Evolutionary conservation across 2,888 invertebrate genomes (phyloP), one percentile per base, ranked within the genome.

Genomic region (Nemurella pictetii): DNA sequence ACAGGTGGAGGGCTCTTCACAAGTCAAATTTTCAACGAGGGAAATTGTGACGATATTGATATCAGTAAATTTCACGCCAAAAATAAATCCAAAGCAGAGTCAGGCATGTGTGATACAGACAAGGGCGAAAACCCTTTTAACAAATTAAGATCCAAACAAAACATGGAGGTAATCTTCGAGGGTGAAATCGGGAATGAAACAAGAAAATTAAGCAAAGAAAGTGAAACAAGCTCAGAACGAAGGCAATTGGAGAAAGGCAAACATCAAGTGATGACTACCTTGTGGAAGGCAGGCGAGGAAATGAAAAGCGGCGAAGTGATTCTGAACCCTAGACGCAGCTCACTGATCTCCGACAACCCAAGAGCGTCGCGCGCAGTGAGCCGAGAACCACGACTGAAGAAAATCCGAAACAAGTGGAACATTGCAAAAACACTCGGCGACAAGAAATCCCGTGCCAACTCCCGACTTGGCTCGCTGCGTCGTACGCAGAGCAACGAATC

Each of bases 391-490:
- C 78, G 78, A 15, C 26, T 78, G 27, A 78, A 78, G n/a, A n/a
- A 78, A 15, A 78, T 78, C 29, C 26, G 78, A 29, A 78, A 78
- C 78, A 78, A 78, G 78, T 78, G 78, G 78, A 78, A 78, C 28
- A 78, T 78, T 12, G 55, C 55, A 12, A 20, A 55, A 12, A 55
- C 9, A 55, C 20, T 55, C 55, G 55, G 55, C 20, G 20, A 12
- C 20, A 12, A 20, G 2, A 55, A 55, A 20, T 55, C 55, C 1
- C 55, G 55, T 2, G 12, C 15, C 9, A 55, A 12, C 55, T 55
- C 55, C 3, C 7, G 75, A 75, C 75, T 7, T 25, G 26, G 26
- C n/a, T 75, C 75, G 75, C 28, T 25, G 26, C 9, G 55, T 15
- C 55, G 55, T 12, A 20, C 55, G 20, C 1, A 2, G 15, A 55